phyloP scores from a whole-genome alignment of 2,797 vertebrate genomes.

The Anguilla marmorata region DNA sequence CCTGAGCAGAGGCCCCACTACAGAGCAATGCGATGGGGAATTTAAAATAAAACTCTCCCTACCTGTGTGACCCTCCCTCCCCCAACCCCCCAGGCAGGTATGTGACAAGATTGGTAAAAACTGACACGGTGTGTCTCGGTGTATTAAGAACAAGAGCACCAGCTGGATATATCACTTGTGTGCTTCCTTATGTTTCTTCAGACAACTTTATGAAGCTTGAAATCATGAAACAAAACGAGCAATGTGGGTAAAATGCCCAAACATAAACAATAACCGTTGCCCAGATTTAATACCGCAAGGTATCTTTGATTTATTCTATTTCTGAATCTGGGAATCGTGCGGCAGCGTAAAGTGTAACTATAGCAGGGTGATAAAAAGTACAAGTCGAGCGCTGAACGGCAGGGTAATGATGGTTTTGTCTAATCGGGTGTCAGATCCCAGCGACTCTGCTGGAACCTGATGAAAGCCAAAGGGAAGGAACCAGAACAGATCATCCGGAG shows the following conservation, averaged over 20 bases:
- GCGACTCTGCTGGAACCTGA: not conserved
- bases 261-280: not conserved
- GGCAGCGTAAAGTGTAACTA: not conserved
- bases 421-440: not conserved
- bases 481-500: not conserved
- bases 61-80: not conserved
- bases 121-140: not conserved
- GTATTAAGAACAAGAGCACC: not conserved
- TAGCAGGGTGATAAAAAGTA: not conserved
- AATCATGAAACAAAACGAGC: not conserved
- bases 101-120: not conserved
- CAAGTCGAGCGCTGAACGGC: not conserved
- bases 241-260: not conserved
- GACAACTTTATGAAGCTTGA: not conserved
- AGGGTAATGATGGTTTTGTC: conserved; percentile 3
- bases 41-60: not conserved
- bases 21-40: not conserved
- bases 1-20: not conserved
- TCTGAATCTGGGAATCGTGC: not conserved
- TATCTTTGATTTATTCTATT: too few relatives aligned
- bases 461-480: not conserved
- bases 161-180: not conserved
- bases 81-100: not conserved
- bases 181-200: not conserved
- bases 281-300: not conserved